Percentiles rank a stretch among this genome's conserved stretches.
Evolutionary conservation across 23 tunicate genomes (phyloP).

Genomic region (Ascidia mentula): DNA sequence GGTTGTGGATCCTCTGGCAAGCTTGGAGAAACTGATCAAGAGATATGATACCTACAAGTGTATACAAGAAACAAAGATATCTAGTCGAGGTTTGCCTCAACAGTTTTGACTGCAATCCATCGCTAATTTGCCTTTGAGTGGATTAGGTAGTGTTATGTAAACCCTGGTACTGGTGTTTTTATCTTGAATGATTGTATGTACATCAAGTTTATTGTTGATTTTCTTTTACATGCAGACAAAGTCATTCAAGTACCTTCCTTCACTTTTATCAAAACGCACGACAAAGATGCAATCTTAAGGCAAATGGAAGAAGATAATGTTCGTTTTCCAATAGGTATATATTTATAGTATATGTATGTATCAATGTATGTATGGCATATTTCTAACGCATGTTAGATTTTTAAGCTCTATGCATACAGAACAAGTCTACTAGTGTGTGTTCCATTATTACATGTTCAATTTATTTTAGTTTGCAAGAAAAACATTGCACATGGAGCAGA

Average conservation of each 20-base stretch:
- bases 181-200: not conserved
- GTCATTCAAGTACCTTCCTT: conserved; percentile 71
- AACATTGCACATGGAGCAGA: conserved; percentile 84
- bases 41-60: conserved; percentile 78
- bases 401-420: not conserved
- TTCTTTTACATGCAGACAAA: conserved; percentile 33
- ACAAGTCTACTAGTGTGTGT: not conserved
- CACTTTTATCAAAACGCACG: conserved; percentile 32
- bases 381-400: not conserved
- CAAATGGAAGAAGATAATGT: conserved; percentile 60
- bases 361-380: not conserved
- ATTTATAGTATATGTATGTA: not conserved
- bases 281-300: conserved; percentile 32
- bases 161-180: not conserved
- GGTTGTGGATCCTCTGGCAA: conserved; percentile 69
- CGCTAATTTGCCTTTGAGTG: not conserved
- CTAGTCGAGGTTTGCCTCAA: conserved; percentile 35
- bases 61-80: conserved; percentile 46
- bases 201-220: not conserved
- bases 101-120: too few species aligned
- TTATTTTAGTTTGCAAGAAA: conserved; percentile 80
- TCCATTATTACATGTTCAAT: not conserved
- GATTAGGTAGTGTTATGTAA: not conserved
- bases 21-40: conserved; percentile 57
- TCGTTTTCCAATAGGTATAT: conserved; percentile 65